These are phyloP conservation scores for Clinocottus analis DNA, from an alignment of 2,113 vertebrate genomes.

Conservation along the genomic window DNA sequence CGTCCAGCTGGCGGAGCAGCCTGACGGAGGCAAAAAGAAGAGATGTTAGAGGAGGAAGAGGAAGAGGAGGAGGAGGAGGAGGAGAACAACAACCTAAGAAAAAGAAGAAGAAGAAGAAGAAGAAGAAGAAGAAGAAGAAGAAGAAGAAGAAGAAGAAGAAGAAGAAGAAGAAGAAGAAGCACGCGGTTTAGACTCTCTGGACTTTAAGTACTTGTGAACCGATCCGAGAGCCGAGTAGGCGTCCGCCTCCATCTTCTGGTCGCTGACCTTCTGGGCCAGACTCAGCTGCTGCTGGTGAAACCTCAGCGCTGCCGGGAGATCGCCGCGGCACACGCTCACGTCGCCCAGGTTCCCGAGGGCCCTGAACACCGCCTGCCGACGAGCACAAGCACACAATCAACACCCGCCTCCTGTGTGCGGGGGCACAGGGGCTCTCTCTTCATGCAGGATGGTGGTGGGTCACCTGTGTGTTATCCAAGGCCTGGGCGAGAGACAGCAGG, in stretches of 20 bases:
- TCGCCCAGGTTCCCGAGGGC: slow-evolving; percentile 95
- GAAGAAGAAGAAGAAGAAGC: too few relatives aligned
- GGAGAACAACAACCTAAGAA: too few relatives aligned
- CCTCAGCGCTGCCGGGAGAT: slow-evolving; percentile 88
- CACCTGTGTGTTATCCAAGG: slow-evolving; percentile 90
- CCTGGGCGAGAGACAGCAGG: slow-evolving; percentile 91
- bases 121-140: too few relatives aligned
- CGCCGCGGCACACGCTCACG: slow-evolving; percentile 91
- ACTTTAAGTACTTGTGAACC: slow-evolving; percentile 82
- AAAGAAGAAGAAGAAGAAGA: background rate
- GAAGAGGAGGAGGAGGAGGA: too few relatives aligned
- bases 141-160: background rate
- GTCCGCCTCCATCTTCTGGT: slow-evolving; percentile 91
- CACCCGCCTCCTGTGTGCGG: background rate
- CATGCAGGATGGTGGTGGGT: background rate
- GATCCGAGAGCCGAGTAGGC: slow-evolving; percentile 93
- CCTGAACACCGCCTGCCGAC: slow-evolving; percentile 88
- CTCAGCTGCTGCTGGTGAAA: slow-evolving; percentile 94
- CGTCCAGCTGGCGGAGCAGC: slow-evolving; percentile 89
- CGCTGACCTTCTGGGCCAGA: slow-evolving; percentile 88
- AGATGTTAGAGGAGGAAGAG: background rate
- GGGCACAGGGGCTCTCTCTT: background rate
- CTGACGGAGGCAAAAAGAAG: slow-evolving; percentile 20
- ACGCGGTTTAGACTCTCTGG: background rate
- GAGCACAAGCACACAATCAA: slow-evolving; percentile 6